A percentile compares a stretch with the other conserved stretches of the same genome.
These are phyloP conservation scores for Ormyrus rosae DNA, from an alignment of 2,888 invertebrate genomes.

Conservation along the genomic window DNA sequence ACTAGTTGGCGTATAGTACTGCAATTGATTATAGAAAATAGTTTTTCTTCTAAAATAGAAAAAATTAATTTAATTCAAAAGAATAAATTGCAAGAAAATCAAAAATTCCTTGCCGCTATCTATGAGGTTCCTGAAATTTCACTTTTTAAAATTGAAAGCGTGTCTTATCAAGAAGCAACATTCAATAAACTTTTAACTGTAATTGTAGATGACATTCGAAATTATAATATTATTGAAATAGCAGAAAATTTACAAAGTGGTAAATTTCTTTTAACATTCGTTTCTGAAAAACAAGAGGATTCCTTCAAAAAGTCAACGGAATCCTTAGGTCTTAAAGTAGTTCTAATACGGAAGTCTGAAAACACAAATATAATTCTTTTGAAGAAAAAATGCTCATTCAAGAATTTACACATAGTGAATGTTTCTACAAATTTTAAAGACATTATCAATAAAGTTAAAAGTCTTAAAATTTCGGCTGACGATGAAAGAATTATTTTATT, in stretches of 20 bases:
- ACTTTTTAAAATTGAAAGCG: slow-evolving; percentile 9
- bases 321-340: slow-evolving; percentile 16
- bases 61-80: slow-evolving; percentile 31
- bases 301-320: slow-evolving; percentile 10
- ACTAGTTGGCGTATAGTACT: slow-evolving; percentile 32
- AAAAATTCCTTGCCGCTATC: not conserved
- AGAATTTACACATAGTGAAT: slow-evolving; percentile 17
- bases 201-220: slow-evolving; percentile 9
- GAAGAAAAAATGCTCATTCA: slow-evolving; percentile 23
- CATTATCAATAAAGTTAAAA: slow-evolving; percentile 33
- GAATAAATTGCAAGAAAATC: not conserved
- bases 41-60: slow-evolving; percentile 35
- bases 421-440: slow-evolving; percentile 31
- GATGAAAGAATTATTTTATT: slow-evolving; percentile 45
- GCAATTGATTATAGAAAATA: slow-evolving; percentile 50
- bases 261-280: slow-evolving; percentile 44
- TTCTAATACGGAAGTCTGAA: slow-evolving; percentile 15
- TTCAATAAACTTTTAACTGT: slow-evolving; percentile 44
- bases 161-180: slow-evolving; percentile 19
- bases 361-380: slow-evolving; percentile 32
- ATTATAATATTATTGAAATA: slow-evolving; percentile 15
- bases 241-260: slow-evolving; percentile 10
- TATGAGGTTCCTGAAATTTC: slow-evolving; percentile 36
- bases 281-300: slow-evolving; percentile 20
- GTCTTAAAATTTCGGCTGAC: not conserved